These are phyloP conservation scores for Ochotona curzoniae DNA, from an alignment of 2,113 vertebrate genomes.

Conservation along the genomic window DNA sequence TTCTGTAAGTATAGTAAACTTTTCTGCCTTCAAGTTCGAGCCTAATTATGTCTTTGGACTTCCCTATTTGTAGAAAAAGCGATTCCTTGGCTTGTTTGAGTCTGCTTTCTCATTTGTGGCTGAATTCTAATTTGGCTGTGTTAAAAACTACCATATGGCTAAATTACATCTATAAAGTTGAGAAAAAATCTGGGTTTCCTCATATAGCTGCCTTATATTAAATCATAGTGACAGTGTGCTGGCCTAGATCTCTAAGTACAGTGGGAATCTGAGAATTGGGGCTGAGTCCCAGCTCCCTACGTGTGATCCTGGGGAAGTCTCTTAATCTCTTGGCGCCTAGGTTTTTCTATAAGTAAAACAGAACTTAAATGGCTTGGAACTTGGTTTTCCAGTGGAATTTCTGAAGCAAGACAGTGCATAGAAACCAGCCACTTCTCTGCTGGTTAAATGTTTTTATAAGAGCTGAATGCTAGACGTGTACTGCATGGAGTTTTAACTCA, in stretches of 20 bases:
- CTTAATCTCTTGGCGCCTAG: background rate
- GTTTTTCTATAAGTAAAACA: slow-evolving; percentile 48
- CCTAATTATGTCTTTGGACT: slow-evolving; percentile 28
- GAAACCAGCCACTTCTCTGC: background rate
- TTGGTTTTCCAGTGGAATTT: slow-evolving; percentile 21
- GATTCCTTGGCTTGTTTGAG: slow-evolving; percentile 37
- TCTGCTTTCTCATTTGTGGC: slow-evolving; percentile 40
- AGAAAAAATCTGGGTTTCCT: slow-evolving; percentile 67
- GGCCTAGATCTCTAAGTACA: slow-evolving; percentile 39
- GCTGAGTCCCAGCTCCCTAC: background rate
- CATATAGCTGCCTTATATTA: slow-evolving; percentile 47
- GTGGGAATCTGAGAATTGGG: background rate
- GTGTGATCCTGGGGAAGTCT: slow-evolving; percentile 12
- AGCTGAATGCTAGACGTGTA: background rate
- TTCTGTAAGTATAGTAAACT: background rate
- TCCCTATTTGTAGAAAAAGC: slow-evolving; percentile 47
- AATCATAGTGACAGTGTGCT: slow-evolving; percentile 59
- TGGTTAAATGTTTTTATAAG: background rate
- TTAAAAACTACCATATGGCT: slow-evolving; percentile 72
- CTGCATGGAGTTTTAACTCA: background rate
- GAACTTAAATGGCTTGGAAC: slow-evolving; percentile 18
- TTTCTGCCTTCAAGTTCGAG: slow-evolving; percentile 11
- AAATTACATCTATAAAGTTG: slow-evolving; percentile 56
- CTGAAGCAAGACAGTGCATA: background rate
- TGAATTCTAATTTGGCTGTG: slow-evolving; percentile 51